Base-by-base conservation (phyloP, 2,797 vertebrate genomes). In the Ptychadena robeensis region DNA sequence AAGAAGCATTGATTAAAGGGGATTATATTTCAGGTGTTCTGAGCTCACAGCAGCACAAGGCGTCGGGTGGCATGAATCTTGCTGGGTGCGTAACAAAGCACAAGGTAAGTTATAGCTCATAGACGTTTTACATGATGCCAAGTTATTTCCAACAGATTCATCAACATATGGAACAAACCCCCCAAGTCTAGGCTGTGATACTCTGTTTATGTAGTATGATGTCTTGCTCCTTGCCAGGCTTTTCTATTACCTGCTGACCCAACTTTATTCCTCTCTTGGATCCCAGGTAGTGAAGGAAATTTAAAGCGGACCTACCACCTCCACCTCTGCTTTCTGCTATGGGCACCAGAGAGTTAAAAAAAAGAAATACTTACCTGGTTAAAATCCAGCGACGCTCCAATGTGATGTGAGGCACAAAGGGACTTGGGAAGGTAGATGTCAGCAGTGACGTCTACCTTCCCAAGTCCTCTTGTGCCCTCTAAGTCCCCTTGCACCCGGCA, bases 1-100 rank as follows among this genome's bases (percentile, higher is more conserved):
- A 85, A 81, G 83, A 80, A 80, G 83, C 77, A 85, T 85, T 85
- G 83, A 85, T 85, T 85, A 73, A 81, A 85, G 48, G 64, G 70
- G 83, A 68, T 85, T 85, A 70, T 80, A 85, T 85, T 85, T 85
- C 78, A 85, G 83, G 83, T 85, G 66, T 65, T 81, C n/a, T 53
- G 31, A 80, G 57, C 66, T 25, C n/a, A n/a, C n/a, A 74, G 64
- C 34, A 14, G 59, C 15, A 32, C 28, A 32, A 75, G 72, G 63
- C 31, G 70, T 34, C 15, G 32, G 71, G 48, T 30, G 48, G 78
- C 3, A 31, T 34, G 78, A 71, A 81, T 75, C 53, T 18, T 37
- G 63, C 37, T 27, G 12, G 65, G 57, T 31, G 40, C 12, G 28
- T 34, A 34, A 37, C 35, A 40, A 75, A 64, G 34, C 65, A 71